Conservation (phyloP, 2,888 invertebrate genomes). For the Ceramica pisi region DNA sequence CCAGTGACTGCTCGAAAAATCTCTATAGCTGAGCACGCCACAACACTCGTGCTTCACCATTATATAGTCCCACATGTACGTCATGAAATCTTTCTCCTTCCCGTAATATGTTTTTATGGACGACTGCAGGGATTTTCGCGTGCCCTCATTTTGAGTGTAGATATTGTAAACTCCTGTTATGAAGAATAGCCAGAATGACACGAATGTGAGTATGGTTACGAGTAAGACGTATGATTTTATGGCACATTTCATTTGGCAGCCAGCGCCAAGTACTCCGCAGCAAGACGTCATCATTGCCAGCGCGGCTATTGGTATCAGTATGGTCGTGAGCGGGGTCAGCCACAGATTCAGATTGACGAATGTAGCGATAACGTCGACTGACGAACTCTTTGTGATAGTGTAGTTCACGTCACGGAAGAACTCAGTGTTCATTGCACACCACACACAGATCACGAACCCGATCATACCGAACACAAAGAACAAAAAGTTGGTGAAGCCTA, state of each 20-base stretch:
- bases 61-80: constrained; percentile 79
- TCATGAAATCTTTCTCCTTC: constrained; percentile 80
- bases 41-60: constrained; percentile 86
- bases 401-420: constrained; percentile 85
- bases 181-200: constrained; percentile 82
- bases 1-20: constrained; percentile 81
- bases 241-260: constrained; percentile 83
- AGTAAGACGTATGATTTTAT: constrained; percentile 84
- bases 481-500: constrained; percentile 83
- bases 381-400: constrained; percentile 80
- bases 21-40: constrained; percentile 77
- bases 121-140: constrained; percentile 70
- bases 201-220: constrained; percentile 73
- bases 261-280: constrained; percentile 85
- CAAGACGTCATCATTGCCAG: constrained; percentile 83
- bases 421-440: constrained; percentile 83
- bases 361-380: constrained; percentile 76
- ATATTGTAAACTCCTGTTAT: constrained; percentile 82
- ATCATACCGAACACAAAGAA: constrained; percentile 79
- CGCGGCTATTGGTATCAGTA: constrained; percentile 77
- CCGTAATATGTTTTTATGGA: constrained; percentile 79
- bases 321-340: constrained; percentile 79
- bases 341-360: constrained; percentile 83
- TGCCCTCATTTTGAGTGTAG: constrained; percentile 78
- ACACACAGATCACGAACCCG: constrained; percentile 78